Base-by-base conservation (phyloP, 2,113 vertebrate species). In the Tachuris rubrigastra region DNA sequence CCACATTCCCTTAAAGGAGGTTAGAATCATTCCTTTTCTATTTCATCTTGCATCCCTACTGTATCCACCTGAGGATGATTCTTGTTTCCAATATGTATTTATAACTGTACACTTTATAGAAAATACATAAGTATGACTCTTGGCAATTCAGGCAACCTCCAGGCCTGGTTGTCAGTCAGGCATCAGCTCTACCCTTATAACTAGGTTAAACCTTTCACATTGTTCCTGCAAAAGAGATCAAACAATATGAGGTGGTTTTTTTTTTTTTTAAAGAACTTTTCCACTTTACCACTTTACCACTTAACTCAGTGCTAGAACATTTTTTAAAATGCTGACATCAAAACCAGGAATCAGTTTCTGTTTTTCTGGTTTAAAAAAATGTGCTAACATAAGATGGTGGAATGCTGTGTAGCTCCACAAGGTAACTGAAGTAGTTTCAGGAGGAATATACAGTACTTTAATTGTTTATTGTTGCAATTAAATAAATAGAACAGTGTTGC, bases 221-320 rank as follows among this genome's bases (percentile, higher is more conserved):
- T 24, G 65, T 44, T 71, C 16, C 25, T 23, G 18, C 37, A 46
- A 59, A 75, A 84, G 22, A 37, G 7, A 25, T 22, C 50, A 41
- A 33, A 28, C 3, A 18, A 33, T 17, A 12, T 39, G 28, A 37
- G 19, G n/a, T n/a, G n/a, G 50, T 22, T 21, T 44, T 44, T 44
- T 20, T 22, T 7, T 5, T 50, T 6, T 1, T 1, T 42, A 13
- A 28, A n/a, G 39, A 41, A 4, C 42, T 42, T n/a, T n/a, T n/a
- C n/a, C n/a, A n/a, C n/a, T n/a, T 42, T 42, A 42, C 42, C 7
- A 9, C 9, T 47, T 37, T 62, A 37, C 6, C 20, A 14, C 11
- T 77, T 81, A 56, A 22, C 4, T 76, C 33, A 53, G 14, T 35
- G 22, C 12, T 56, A 56, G 33, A 33, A 31, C 6, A 31, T 39